Percentiles rank a stretch among this genome's conserved stretches.
Evolutionary conservation across 2,888 invertebrate species (phyloP).

Genomic region (Chaetoderma sp.): DNA sequence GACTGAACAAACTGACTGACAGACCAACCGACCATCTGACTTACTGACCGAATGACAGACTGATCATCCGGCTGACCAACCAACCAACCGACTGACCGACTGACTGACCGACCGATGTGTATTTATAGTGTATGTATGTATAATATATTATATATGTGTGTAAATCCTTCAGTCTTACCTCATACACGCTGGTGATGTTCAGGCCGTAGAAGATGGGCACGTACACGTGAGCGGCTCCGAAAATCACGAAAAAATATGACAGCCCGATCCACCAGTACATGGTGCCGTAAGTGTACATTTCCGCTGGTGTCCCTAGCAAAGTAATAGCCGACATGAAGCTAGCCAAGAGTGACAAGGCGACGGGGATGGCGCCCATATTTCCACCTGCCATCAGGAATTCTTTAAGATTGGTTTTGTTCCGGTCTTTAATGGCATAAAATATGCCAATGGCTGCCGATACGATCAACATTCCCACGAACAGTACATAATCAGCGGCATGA

Average conservation of each 20-base stretch:
- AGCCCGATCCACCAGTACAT: constrained; percentile 61
- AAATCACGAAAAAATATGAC: constrained; percentile 62
- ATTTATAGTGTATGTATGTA: too few species aligned
- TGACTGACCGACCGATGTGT: too few species aligned
- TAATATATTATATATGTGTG: too few species aligned
- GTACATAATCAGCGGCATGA: constrained; percentile 49
- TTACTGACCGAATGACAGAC: too few species aligned
- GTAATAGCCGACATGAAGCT: constrained; percentile 61
- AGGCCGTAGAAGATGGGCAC: constrained; percentile 57
- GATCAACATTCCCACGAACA: constrained; percentile 49
- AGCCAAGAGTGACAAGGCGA: constrained; percentile 52
- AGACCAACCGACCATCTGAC: too few species aligned
- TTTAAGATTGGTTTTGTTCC: constrained; percentile 48
- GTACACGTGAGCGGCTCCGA: constrained; percentile 56
- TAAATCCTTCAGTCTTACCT: too few species aligned
- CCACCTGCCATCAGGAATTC: constrained; percentile 61
- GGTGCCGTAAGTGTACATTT: constrained; percentile 66
- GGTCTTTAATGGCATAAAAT: constrained; percentile 57
- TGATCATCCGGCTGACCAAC: too few species aligned
- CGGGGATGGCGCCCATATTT: constrained; percentile 56
- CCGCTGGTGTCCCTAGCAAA: constrained; percentile 61
- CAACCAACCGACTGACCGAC: too few species aligned
- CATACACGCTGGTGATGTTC: constrained; percentile 57
- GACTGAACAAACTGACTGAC: too few species aligned
- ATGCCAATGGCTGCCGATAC: constrained; percentile 60